Conservation (phyloP, 2,888 invertebrate genomes). For the Erebia palarica region DNA sequence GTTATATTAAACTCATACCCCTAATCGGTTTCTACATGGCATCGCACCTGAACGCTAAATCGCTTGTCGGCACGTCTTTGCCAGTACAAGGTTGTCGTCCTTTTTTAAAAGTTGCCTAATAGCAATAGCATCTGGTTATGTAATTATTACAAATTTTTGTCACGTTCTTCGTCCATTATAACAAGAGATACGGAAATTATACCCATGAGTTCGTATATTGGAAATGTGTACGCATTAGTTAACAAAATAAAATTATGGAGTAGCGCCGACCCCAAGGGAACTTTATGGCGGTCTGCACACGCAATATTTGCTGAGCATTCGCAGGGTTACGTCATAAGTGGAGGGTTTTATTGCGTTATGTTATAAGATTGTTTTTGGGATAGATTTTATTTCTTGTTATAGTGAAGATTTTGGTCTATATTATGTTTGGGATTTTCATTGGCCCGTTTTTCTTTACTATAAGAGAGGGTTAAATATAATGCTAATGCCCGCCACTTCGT, state of each 20-base stretch:
- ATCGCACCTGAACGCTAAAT: too few species aligned
- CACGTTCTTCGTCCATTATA: background rate
- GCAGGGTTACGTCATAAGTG: slow-evolving; percentile 12
- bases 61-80: too few species aligned
- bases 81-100: too few species aligned
- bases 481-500: too few species aligned
- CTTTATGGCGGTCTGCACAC: slow-evolving; percentile 28
- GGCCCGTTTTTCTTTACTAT: background rate
- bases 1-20: too few species aligned
- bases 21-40: too few species aligned
- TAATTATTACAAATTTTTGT: background rate
- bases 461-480: too few species aligned
- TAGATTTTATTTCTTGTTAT: slow-evolving; percentile 23
- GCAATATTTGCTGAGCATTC: slow-evolving; percentile 18
- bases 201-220: slow-evolving; percentile 25
- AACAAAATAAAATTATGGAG: slow-evolving; percentile 36
- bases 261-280: slow-evolving; percentile 34
- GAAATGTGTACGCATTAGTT: slow-evolving; percentile 35
- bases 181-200: background rate
- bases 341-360: slow-evolving; percentile 23
- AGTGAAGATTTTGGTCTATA: slow-evolving; percentile 10
- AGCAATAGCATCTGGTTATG: too few species aligned
- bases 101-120: too few species aligned
- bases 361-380: slow-evolving; percentile 21
- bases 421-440: slow-evolving; percentile 2